phyloP scores from a whole-genome alignment of 2,113 vertebrate genomes.

The Caracal caracal region DNA sequence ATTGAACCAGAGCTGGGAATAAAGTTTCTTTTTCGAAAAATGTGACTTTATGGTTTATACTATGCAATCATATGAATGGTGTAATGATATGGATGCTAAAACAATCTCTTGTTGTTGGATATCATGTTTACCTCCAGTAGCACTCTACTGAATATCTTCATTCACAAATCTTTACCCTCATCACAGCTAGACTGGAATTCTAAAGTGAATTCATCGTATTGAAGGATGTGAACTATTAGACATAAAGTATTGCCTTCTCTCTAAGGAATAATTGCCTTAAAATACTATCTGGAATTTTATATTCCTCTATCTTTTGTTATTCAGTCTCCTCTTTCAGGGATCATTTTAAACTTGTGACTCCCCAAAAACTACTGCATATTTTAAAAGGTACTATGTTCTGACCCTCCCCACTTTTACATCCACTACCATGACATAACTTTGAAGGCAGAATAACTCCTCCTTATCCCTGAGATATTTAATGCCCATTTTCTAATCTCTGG shows the following conservation, averaged over 20 bases:
- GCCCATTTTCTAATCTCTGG: too few species aligned
- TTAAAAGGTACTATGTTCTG: neutral
- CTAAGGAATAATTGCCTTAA: neutral
- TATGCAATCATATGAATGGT: neutral
- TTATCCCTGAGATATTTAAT: neutral
- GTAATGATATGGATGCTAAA: neutral
- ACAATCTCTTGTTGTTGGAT: neutral
- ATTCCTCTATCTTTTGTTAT: neutral
- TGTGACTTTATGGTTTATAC: neutral
- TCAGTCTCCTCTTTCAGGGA: neutral
- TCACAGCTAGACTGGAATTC: neutral
- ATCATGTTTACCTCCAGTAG: neutral
- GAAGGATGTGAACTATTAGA: slow-evolving; percentile 6
- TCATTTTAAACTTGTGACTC: slow-evolving; percentile 19
- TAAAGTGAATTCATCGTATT: neutral
- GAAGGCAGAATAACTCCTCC: neutral
- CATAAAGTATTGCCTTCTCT: slow-evolving; percentile 14
- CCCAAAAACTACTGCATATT: neutral
- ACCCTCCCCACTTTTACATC: neutral
- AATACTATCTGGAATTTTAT: neutral
- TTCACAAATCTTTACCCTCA: neutral
- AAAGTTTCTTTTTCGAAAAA: neutral
- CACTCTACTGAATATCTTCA: neutral
- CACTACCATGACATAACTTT: neutral
- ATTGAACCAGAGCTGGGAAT: neutral